These are phyloP conservation scores for Chlorocebus sabaeus DNA, from an alignment of 2,113 vertebrate genomes.

Conservation along the genomic window DNA sequence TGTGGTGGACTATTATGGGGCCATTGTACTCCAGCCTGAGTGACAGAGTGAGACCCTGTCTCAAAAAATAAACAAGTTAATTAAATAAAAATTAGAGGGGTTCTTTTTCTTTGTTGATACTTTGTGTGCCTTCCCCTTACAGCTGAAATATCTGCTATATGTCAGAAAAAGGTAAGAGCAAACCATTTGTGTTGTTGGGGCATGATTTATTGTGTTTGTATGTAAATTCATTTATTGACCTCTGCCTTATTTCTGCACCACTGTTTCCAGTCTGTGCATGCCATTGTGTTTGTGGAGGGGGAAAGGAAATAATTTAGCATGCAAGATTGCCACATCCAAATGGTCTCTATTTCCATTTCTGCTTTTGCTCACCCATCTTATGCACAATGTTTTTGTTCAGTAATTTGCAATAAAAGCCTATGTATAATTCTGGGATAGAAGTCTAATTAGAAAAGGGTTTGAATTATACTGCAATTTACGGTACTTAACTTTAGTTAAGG, in stretches of 20 bases:
- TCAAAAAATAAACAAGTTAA: too few species aligned
- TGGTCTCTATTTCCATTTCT: constrained; percentile 53
- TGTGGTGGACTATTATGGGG: too few species aligned
- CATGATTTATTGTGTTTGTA: constrained; percentile 79
- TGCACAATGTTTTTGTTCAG: background rate
- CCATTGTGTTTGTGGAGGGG: constrained; percentile 58
- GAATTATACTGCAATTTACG: background rate
- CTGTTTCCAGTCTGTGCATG: constrained; percentile 52
- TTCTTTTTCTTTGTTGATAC: constrained; percentile 81
- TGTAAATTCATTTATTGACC: constrained; percentile 77
- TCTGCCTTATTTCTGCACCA: constrained; percentile 65
- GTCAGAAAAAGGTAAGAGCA: constrained; percentile 99
- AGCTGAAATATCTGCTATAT: constrained; percentile 99
- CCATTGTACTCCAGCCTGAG: too few species aligned
- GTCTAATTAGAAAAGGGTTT: constrained; percentile 28
- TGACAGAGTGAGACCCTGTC: too few species aligned
- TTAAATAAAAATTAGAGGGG: background rate
- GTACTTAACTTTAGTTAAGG: background rate
- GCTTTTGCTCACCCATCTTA: constrained; percentile 54
- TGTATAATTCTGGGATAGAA: background rate
- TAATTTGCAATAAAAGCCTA: constrained; percentile 45
- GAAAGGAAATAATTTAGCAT: constrained; percentile 59
- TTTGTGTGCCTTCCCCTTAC: constrained; percentile 87
- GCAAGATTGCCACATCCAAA: constrained; percentile 68
- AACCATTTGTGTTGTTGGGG: constrained; percentile 70